Percentiles rank a stretch among this genome's conserved stretches.
Evolutionary conservation across 2,797 vertebrate species (phyloP).

Genomic region (Passerculus sandwichensis): DNA sequence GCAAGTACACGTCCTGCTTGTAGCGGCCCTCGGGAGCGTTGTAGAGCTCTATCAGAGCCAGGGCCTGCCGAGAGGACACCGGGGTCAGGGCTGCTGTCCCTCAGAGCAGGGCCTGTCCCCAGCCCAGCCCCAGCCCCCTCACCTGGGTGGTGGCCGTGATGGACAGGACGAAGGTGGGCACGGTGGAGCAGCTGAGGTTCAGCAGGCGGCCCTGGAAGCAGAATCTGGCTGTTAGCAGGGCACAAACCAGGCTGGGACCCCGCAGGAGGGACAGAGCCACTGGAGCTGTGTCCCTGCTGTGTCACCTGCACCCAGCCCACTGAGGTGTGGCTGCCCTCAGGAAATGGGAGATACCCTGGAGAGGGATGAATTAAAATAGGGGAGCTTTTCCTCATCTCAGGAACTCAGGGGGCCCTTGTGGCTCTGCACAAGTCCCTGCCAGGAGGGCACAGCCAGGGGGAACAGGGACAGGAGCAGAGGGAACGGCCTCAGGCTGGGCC

Average conservation of each 20-base stretch:
- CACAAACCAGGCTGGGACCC: fast-evolving
- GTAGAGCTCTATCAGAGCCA: slow-evolving; percentile 95
- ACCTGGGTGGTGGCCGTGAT: slow-evolving; percentile 98
- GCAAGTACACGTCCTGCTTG: slow-evolving; percentile 96
- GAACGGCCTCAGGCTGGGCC: background rate
- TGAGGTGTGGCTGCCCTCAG: fast-evolving
- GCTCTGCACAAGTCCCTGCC: background rate
- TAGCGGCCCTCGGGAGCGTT: slow-evolving; percentile 98
- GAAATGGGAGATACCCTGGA: background rate
- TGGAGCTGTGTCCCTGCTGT: fast-evolving
- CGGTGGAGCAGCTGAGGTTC: slow-evolving; percentile 97
- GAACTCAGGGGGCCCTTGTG: background rate
- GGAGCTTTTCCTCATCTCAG: background rate
- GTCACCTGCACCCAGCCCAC: fast-evolving
- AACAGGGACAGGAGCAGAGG: background rate
- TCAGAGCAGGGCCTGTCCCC: fast-evolving
- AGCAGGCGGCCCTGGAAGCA: slow-evolving; percentile 88
- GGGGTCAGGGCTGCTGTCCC: background rate
- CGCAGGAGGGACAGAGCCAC: background rate
- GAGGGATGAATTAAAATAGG: fast-evolving
- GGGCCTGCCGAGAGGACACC: slow-evolving; percentile 77
- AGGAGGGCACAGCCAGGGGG: background rate
- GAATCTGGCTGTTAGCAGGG: fast-evolving
- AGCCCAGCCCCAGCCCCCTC: background rate
- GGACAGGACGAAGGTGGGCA: slow-evolving; percentile 95